Base-by-base conservation (phyloP, 2,888 invertebrate genomes). In the Apodemia zela region DNA sequence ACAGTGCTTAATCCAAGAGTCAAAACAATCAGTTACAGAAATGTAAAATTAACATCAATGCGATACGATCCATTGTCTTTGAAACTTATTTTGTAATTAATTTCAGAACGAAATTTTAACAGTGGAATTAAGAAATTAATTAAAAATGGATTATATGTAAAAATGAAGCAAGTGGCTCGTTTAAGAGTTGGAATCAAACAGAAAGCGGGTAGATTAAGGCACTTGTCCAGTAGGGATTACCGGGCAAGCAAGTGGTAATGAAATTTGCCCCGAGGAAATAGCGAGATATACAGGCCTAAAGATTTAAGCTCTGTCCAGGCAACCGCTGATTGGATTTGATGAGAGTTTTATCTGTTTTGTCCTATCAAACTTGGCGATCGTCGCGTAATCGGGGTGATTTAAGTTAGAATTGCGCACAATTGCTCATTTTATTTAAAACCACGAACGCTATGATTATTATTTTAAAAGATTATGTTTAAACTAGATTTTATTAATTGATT, bases 121-220 rank as follows among this genome's bases (percentile, higher is more conserved):
- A 84, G 84, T 80, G 75, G 75, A 76, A 78, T 75, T 76, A 73
- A 77, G 76, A 78, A 82, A 82, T 83, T 87, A 89, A 90, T 91
- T 88, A 89, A 90, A 90, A 88, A 75, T 79, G 88, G 90, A 90
- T 91, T 89, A 90, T 84, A 82, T 74, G 81, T 86, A 87, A 89
- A 89, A 89, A 87, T 85, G 79, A 84, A 84, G 78, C 80, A 82
- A 89, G 82, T 84, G 79, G 80, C 77, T 78, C 80, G 79, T 87
- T 88, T 82, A 81, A 82, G 85, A 87, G 84, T 88, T 73, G 81
- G 79, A 86, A 87, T 89, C 83, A 85, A 84, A 87, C 79, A 75
- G 78, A 77, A 79, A 82, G 84, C 77, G 83, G 82, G 82, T 78
- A 84, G 89, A 90, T 89, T 89, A 89, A 83, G 83, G 80, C 85